Percentiles rank a stretch among this genome's conserved stretches.
Evolutionary conservation across 2,888 invertebrate genomes (phyloP).

Genomic region (Drosophila suboccidentalis): DNA sequence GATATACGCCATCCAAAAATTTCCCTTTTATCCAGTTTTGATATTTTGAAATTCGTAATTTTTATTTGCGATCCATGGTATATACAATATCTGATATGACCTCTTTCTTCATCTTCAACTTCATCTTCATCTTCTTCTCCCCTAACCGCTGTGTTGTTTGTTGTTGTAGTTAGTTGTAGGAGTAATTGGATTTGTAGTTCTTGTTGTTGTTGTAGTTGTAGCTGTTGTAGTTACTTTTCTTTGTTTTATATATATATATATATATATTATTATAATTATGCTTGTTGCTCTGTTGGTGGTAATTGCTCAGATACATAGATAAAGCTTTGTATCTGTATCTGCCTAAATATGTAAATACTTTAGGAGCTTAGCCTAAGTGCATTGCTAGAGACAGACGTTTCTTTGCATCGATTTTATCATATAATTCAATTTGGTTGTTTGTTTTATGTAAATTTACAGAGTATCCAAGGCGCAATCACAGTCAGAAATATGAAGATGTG

Average conservation of each 20-base stretch:
- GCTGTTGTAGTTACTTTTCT: constrained; percentile 50
- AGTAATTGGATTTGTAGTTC: constrained; percentile 48
- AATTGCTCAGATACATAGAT: constrained; percentile 62
- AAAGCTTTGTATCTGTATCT: constrained; percentile 43
- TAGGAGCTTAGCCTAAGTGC: constrained; percentile 69
- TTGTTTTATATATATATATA: background rate
- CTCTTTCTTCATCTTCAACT: constrained; percentile 1
- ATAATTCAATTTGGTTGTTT: constrained; percentile 5
- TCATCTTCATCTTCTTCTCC: constrained; percentile 8
- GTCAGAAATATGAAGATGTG: constrained; percentile 84
- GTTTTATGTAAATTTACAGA: constrained; percentile 68
- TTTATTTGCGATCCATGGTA: constrained; percentile 1
- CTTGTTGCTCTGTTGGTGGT: constrained; percentile 60
- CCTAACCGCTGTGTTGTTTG: constrained; percentile 32
- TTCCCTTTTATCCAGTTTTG: background rate
- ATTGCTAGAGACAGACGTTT: constrained; percentile 32
- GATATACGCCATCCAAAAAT: background rate
- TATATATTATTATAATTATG: constrained; percentile 12
- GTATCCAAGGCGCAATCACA: constrained; percentile 84
- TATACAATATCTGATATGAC: constrained; percentile 17
- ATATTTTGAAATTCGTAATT: background rate
- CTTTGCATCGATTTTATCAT: constrained; percentile 15
- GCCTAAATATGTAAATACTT: constrained; percentile 25
- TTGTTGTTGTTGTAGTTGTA: constrained; percentile 47
- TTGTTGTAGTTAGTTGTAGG: constrained; percentile 36